Evolutionary conservation across 2,113 vertebrate genomes (phyloP).

Genomic region (Notarius quadriscutis): DNA sequence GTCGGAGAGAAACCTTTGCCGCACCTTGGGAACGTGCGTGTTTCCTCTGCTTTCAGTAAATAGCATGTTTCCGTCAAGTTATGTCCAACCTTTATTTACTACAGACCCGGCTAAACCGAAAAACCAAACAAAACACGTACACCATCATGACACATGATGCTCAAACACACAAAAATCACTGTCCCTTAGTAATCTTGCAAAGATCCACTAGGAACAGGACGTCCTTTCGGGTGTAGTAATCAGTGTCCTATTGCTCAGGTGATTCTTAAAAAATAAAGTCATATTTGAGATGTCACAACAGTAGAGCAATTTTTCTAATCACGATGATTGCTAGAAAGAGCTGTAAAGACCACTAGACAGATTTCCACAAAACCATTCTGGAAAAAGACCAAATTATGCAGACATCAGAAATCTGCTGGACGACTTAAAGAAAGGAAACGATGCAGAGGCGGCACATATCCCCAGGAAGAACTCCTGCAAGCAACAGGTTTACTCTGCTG

Average conservation of each 20-base stretch:
- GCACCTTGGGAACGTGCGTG: background rate
- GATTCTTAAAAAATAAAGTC: background rate
- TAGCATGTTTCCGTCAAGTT: constrained; percentile 19
- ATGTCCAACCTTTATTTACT: constrained; percentile 7
- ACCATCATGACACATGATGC: background rate
- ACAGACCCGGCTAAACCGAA: background rate
- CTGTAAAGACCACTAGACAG: background rate
- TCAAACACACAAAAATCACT: background rate
- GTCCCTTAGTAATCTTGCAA: background rate
- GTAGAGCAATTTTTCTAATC: background rate
- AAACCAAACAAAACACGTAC: background rate
- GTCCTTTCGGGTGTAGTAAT: background rate
- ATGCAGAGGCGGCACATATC: constrained; percentile 26
- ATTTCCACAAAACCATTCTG: constrained; percentile 5
- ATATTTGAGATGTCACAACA: background rate
- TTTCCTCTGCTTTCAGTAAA: constrained; percentile 25
- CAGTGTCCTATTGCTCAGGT: background rate
- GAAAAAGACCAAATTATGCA: background rate
- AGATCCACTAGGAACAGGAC: background rate
- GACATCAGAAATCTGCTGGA: constrained; percentile 17
- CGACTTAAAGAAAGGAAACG: constrained; percentile 33
- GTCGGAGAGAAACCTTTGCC: constrained; percentile 5
- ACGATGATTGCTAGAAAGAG: background rate
- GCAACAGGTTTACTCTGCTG: constrained; percentile 31
- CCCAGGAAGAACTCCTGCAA: constrained; percentile 41